Evolutionary conservation across 2,113 vertebrate species (phyloP), one percentile per base, ranked within the genome.

Genomic region (Boulengerochromis microlepis): DNA sequence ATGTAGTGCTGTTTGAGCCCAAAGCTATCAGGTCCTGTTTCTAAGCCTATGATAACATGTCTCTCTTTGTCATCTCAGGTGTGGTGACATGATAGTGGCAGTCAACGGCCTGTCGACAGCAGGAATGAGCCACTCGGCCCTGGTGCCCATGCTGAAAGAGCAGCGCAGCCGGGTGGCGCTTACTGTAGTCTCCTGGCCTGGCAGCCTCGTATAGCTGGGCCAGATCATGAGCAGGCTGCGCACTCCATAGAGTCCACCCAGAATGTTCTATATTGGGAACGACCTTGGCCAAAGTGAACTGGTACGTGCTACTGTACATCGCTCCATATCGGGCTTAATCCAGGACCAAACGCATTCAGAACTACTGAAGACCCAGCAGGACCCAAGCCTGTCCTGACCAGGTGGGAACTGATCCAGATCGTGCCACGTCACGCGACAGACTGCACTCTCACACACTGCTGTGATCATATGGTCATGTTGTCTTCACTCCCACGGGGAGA

Each of bases 91-190:
- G 99, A 99, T 99, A 13, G 97, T 99, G 69, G 98, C 98, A 1
- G 99, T 99, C 38, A 99, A 99, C 0, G 97, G 98, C 90, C 96
- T 99, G 3, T 98, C 98, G 2, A 99, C 99, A 0, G 97, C 98
- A 78, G 98, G 99, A 87, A 99, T 99, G 99, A 99, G 98, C 96
- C 99, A 99, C 94, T 99, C 99, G 0, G 98, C 98, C 0, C 94
- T 99, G 3, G 98, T 99, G 52, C 98, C 98, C 85, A 99, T 99
- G 98, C 90, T 99, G 95, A 99, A 99, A 95, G 99, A 99, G 93
- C 98, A 99, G 93, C 97, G 99, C 82, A 99, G 97, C 96, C 97
- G 98, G 94, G 98, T 99, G 88, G 98, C 98, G 6, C 97, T 99
- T 31, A 99, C 98, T 0, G 99, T 99, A 76, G 97, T 99, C 91